phyloP scores from a whole-genome alignment of 2,797 vertebrate genomes.

The Tarsius wallacei region DNA sequence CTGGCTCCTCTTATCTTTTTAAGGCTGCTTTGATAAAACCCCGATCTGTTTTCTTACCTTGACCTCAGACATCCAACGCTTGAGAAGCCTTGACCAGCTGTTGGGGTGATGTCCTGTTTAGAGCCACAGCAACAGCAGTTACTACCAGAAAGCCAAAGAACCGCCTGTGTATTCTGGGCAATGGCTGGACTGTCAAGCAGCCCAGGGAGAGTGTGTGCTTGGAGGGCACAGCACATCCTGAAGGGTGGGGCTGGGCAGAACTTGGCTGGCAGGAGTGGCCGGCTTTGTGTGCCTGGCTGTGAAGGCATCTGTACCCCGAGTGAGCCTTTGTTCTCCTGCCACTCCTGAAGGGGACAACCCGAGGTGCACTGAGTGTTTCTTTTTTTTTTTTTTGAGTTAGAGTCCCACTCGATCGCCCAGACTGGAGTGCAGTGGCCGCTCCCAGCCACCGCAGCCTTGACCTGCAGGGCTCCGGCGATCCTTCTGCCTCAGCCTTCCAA shows the following conservation, averaged over 20 bases:
- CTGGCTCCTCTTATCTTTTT: accelerated
- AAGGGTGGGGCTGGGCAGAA: neutral
- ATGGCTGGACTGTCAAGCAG: neutral
- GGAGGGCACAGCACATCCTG: neutral
- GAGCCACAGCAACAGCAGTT: neutral
- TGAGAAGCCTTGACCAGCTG: neutral
- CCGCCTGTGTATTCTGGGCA: neutral
- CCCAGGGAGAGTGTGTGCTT: neutral
- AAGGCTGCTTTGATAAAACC: neutral
- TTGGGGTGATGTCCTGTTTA: neutral
- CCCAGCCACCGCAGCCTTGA: no score
- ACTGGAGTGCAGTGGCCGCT: no score
- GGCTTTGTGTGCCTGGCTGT: neutral
- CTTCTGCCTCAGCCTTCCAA: no score
- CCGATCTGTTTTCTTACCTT: neutral
- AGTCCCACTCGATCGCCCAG: no score
- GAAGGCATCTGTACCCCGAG: neutral
- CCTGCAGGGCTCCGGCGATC: no score
- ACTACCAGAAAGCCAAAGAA: neutral
- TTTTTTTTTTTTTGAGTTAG: no score
- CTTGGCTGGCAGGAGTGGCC: no score
- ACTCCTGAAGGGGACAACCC: neutral
- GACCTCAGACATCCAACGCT: neutral
- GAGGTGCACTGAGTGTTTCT: no score
- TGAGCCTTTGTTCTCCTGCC: neutral